phyloP scores from a whole-genome alignment of 23 tunicate genomes.

The Phallusia fumigata region DNA sequence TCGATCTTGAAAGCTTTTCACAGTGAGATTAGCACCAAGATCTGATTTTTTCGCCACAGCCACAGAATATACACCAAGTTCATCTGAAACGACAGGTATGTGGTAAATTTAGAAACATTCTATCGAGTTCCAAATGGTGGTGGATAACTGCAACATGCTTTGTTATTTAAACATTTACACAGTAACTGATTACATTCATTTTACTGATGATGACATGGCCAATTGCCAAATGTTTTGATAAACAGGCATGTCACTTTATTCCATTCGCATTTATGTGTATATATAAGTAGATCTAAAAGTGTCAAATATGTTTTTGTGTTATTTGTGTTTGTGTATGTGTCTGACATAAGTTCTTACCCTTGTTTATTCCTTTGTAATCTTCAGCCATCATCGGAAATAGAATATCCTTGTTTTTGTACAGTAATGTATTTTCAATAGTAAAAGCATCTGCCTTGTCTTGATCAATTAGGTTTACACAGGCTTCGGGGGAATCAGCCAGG shows the following conservation, averaged over 20 bases:
- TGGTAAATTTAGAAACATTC: too few species aligned
- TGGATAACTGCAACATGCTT: too few species aligned
- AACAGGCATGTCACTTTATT: too few species aligned
- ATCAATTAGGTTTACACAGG: slow-evolving; percentile 44
- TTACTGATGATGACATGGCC: too few species aligned
- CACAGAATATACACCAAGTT: slow-evolving; percentile 25
- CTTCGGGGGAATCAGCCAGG: slow-evolving; percentile 1
- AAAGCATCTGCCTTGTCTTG: slow-evolving; percentile 51
- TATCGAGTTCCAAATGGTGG: too few species aligned
- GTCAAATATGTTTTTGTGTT: too few species aligned
- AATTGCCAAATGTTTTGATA: too few species aligned
- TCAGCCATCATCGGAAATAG: slow-evolving; percentile 60
- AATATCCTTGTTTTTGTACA: slow-evolving; percentile 27
- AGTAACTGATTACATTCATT: too few species aligned
- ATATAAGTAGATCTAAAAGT: too few species aligned
- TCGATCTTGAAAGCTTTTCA: neutral
- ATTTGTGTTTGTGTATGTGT: too few species aligned
- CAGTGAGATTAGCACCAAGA: neutral
- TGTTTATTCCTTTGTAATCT: neutral
- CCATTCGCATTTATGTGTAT: too few species aligned
- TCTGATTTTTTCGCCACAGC: slow-evolving; percentile 29
- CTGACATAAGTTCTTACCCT: neutral
- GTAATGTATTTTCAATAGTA: slow-evolving; percentile 16
- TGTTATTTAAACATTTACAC: too few species aligned
- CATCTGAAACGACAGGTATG: neutral